Conservation (phyloP, 2,797 vertebrate species). For the Syncerus caffer region DNA sequence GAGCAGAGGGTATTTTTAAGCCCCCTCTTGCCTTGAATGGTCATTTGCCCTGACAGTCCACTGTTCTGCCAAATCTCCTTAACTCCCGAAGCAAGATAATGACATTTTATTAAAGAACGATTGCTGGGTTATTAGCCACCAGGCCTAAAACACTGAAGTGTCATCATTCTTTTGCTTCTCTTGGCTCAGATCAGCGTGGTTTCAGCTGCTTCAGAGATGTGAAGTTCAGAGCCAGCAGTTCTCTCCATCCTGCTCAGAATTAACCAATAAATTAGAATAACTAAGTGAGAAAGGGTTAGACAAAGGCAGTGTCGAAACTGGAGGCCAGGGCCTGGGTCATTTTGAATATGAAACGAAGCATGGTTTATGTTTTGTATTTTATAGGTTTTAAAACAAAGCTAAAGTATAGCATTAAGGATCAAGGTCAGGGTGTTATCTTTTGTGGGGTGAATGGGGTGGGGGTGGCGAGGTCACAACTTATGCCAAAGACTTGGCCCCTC, state of each 20-base stretch:
- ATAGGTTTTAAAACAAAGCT: constrained; percentile 55
- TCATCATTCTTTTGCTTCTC: constrained; percentile 38
- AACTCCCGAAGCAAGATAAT: constrained; percentile 71
- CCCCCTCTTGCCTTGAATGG: constrained; percentile 6
- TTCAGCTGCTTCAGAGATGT: constrained; percentile 44
- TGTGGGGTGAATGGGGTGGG: constrained; percentile 82
- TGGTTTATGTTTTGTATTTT: constrained; percentile 36
- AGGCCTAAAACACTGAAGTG: constrained; percentile 18
- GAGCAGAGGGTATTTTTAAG: constrained; percentile 45
- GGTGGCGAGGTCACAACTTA: constrained; percentile 56
- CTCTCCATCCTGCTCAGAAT: background rate
- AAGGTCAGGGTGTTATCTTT: constrained; percentile 60
- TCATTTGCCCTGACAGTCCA: constrained; percentile 60
- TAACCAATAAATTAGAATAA: constrained; percentile 66
- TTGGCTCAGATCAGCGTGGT: background rate
- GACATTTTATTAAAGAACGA: constrained; percentile 74
- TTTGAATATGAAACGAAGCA: constrained; percentile 58
- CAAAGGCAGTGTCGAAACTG: constrained; percentile 46
- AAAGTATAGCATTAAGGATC: constrained; percentile 19
- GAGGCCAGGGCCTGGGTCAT: constrained; percentile 45
- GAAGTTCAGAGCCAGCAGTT: constrained; percentile 24
- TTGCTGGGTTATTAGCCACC: constrained; percentile 57
- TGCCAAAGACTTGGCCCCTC: constrained; percentile 72
- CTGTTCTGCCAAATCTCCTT: constrained; percentile 68
- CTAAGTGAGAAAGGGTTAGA: constrained; percentile 66